phyloP scores from a whole-genome alignment of 1,140 invertebrate species.

The Euwallacea fornicatus region DNA sequence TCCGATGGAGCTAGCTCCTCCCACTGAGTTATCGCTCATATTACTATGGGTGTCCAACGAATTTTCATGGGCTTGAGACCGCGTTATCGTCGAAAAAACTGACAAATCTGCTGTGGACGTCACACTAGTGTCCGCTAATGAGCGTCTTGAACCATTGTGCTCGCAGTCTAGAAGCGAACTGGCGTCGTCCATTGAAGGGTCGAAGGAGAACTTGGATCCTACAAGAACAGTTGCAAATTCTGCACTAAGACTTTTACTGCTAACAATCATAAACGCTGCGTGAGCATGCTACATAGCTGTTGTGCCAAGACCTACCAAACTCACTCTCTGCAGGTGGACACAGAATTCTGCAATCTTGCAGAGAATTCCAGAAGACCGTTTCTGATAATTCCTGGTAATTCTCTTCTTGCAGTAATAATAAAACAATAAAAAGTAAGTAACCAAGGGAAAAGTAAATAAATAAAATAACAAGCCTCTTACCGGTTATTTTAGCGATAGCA shows the following conservation, averaged over 20 bases:
- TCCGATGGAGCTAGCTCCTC: constrained; percentile 63
- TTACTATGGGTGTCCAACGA: constrained; percentile 74
- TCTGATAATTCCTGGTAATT: too few species aligned
- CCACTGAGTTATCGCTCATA: constrained; percentile 65
- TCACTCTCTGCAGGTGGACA: too few species aligned
- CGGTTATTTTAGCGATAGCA: constrained; percentile 18
- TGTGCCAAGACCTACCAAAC: too few species aligned
- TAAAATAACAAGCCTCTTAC: constrained; percentile 26
- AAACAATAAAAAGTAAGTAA: background rate
- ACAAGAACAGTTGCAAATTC: constrained; percentile 36
- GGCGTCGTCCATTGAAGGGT: constrained; percentile 68
- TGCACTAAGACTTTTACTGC: too few species aligned
- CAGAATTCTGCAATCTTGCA: too few species aligned
- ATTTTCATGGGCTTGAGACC: constrained; percentile 72
- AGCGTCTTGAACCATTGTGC: constrained; percentile 68
- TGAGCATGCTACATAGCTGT: too few species aligned
- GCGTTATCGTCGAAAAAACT: constrained; percentile 72
- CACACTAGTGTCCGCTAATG: constrained; percentile 78
- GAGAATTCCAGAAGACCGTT: too few species aligned
- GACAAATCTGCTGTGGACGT: constrained; percentile 81
- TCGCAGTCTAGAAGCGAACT: constrained; percentile 62
- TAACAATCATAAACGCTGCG: too few species aligned
- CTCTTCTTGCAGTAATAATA: too few species aligned
- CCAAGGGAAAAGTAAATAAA: constrained; percentile 14
- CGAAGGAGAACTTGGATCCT: constrained; percentile 70